Percentiles rank a stretch among this genome's conserved stretches.
phyloP scores from a whole-genome alignment of 2,113 vertebrate species.

The Phaetusa simplex region DNA sequence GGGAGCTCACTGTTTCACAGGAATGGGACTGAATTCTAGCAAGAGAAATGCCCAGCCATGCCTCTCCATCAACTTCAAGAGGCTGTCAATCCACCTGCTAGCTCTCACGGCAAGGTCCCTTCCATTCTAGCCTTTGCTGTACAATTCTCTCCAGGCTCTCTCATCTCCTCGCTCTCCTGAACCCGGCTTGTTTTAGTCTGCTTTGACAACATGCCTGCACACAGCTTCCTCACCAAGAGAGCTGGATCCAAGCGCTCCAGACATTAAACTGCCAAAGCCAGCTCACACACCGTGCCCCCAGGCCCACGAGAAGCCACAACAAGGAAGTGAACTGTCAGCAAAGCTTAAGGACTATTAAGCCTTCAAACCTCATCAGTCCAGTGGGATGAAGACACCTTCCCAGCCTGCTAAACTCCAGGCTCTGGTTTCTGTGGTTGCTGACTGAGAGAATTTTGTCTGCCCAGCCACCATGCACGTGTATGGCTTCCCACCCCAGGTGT shows the following conservation, averaged over 20 bases:
- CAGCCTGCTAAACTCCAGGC: not conserved
- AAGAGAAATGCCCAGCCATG: not conserved
- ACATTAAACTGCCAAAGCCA: not conserved
- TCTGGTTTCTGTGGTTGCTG: not conserved
- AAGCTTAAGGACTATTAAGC: not conserved
- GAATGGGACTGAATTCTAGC: not conserved
- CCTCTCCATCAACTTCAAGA: not conserved
- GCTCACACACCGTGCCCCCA: not conserved
- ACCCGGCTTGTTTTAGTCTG: not conserved
- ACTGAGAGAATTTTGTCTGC: fast-evolving
- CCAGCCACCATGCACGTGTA: fast-evolving
- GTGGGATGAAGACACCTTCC: not conserved
- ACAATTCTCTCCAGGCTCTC: not conserved
- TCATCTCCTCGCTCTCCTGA: not conserved
- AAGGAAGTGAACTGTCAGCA: not conserved
- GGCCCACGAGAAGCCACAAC: not conserved
- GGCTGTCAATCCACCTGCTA: not conserved
- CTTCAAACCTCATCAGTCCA: not conserved
- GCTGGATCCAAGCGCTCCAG: not conserved
- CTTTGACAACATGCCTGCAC: not conserved
- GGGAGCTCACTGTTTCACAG: not conserved
- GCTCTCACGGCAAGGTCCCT: not conserved
- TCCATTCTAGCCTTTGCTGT: fast-evolving
- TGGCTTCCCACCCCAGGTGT: fast-evolving
- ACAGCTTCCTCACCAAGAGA: not conserved